Evolutionary conservation across 2,888 invertebrate species (phyloP).

Genomic region (Eupeodes luniger): DNA sequence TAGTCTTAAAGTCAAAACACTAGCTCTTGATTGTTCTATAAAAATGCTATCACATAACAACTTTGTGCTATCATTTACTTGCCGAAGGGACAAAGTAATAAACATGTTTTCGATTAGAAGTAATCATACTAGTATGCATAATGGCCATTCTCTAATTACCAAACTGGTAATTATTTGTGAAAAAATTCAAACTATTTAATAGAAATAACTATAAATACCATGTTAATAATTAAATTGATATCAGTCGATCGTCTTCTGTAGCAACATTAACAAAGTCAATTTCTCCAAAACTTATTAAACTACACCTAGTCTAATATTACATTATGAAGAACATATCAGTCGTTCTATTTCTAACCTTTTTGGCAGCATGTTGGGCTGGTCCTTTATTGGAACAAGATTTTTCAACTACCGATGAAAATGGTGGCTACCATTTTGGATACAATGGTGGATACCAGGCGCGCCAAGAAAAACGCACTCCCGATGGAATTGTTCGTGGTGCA

Average conservation of each 20-base stretch:
- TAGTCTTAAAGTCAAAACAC: too few relatives aligned
- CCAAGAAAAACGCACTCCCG: conserved; percentile 50
- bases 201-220: conserved; percentile 7
- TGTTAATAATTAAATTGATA: background rate
- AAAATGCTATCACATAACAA: too few relatives aligned
- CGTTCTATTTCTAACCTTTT: background rate
- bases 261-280: background rate
- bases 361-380: conserved; percentile 9
- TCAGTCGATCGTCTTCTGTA: background rate
- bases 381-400: conserved; percentile 3
- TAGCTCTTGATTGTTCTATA: too few relatives aligned
- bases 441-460: conserved; percentile 35
- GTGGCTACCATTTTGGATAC: conserved; percentile 51
- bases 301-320: background rate
- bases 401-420: conserved; percentile 6
- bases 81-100: too few relatives aligned
- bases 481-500: conserved; percentile 79
- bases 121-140: too few relatives aligned
- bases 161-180: too few relatives aligned
- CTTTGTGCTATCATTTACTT: too few relatives aligned
- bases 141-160: too few relatives aligned
- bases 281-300: background rate
- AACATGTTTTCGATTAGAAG: too few relatives aligned
- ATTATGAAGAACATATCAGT: background rate
- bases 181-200: background rate